phyloP scores from a whole-genome alignment of 2,888 invertebrate species.

The Oligia fasciuncula region DNA sequence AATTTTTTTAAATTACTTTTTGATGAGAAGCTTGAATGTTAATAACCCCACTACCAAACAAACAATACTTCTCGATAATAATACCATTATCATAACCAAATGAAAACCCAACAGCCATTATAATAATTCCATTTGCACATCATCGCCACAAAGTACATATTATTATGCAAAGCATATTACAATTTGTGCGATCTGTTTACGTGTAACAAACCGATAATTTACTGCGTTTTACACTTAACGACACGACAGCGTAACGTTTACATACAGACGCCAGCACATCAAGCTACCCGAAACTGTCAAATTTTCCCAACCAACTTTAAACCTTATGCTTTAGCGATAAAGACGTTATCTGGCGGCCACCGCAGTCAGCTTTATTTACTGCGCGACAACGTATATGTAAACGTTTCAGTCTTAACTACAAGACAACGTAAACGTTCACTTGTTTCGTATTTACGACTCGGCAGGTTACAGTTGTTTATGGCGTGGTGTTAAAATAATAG shows the following conservation, averaged over 20 bases:
- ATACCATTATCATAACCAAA: constrained; percentile 4
- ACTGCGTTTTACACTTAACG: constrained; percentile 47
- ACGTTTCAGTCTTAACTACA: constrained; percentile 40
- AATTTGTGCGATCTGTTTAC: constrained; percentile 43
- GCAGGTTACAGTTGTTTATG: constrained; percentile 44
- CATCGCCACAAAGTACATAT: constrained; percentile 29
- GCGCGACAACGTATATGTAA: constrained; percentile 14
- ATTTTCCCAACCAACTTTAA: too few species aligned
- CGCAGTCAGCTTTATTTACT: background rate
- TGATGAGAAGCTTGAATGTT: background rate
- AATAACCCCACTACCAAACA: background rate
- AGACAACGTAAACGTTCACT: constrained; percentile 37
- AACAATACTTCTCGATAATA: constrained; percentile 4
- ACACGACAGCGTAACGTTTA: constrained; percentile 46
- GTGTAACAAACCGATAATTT: constrained; percentile 42
- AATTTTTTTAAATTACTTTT: too few species aligned
- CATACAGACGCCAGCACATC: background rate
- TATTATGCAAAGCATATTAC: constrained; percentile 45
- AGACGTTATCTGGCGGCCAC: too few species aligned
- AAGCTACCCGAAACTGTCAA: too few species aligned
- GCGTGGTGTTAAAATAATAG: constrained; percentile 40
- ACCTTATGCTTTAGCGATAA: too few species aligned
- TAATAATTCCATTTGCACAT: constrained; percentile 29
- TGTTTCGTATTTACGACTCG: constrained; percentile 40
- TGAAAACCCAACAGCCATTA: constrained; percentile 18